Evolutionary conservation across 2,113 vertebrate species (phyloP).

Genomic region (Mirza zaza): DNA sequence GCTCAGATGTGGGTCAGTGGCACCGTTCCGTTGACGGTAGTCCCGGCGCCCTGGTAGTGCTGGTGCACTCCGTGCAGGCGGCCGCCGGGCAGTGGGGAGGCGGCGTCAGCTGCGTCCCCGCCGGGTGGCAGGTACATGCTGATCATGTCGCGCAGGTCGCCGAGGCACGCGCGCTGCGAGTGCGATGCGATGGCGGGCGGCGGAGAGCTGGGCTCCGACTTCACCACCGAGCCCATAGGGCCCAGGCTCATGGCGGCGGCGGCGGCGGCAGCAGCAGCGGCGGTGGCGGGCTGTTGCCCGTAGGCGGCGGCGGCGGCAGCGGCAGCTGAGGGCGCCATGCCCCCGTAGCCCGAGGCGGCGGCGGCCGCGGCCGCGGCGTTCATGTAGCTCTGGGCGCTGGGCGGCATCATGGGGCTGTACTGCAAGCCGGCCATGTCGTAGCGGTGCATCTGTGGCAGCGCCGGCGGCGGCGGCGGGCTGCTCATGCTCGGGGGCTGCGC

Average conservation of each 20-base stretch:
- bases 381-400: constrained; percentile 96
- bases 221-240: constrained; percentile 94
- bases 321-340: constrained; percentile 87
- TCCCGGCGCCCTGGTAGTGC: constrained; percentile 96
- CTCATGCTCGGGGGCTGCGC: constrained; percentile 95
- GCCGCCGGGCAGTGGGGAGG: constrained; percentile 91
- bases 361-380: constrained; percentile 93
- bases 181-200: constrained; percentile 96
- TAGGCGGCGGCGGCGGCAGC: constrained; percentile 90
- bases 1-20: constrained; percentile 97
- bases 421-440: constrained; percentile 98
- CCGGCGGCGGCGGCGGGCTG: constrained; percentile 86
- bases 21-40: constrained; percentile 95
- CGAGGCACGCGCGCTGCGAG: constrained; percentile 96
- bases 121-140: constrained; percentile 99
- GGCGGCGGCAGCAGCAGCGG: constrained; percentile 70
- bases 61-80: constrained; percentile 97
- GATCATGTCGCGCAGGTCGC: constrained; percentile 99
- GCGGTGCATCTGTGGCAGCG: constrained; percentile 97
- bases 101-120: constrained; percentile 94
- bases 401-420: constrained; percentile 98
- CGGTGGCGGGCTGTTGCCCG: constrained; percentile 86
- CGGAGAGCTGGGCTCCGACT: constrained; percentile 97
- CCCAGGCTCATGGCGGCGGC: constrained; percentile 92
- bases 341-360: constrained; percentile 90